Base-by-base conservation (phyloP, 2,888 invertebrate genomes). In the Dicyrtoma fusca region DNA sequence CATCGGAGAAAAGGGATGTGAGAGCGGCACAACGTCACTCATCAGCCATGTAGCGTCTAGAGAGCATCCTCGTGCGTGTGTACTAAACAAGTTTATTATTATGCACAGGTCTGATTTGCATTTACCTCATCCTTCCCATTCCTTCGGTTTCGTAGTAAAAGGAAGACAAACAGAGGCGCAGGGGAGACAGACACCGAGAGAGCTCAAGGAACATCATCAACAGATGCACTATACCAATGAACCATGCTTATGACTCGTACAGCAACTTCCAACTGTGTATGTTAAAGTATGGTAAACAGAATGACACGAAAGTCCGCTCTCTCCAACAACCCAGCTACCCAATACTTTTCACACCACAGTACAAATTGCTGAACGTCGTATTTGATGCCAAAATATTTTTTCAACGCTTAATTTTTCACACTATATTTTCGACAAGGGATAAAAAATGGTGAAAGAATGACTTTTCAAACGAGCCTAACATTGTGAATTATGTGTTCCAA, bases 351-450 rank as follows among this genome's bases (percentile, higher is more conserved):
- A 66, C 53, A 53, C 55, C 66, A 57, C 23, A 14, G 66, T 61
- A 76, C 76, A 76, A 76, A 76, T 76, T 76, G 76, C 72, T 70
- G 59, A 76, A 72, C 69, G 73, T 73, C 72, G 62, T 71, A 74
- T 75, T 73, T 74, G 74, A 74, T 79, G 77, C 79, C 79, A 78
- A 79, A 79, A 77, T 79, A 79, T 79, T 79, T 79, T 77, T 77
- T 76, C 79, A 79, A 75, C 76, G 75, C 76, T 76, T 75, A 77
- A 79, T 79, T 79, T 77, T 79, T 79, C 77, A 76, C 77, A 77
- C 78, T 71, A 51, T 57, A 65, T 34, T 71, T 45, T 64, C 34
- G 34, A 45, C 44, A 53, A 71, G 26, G 44, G 6, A 64, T 64
- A 26, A 49, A 47, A 47, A 63, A 47, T 14, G 23, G 4, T 25